Evolutionary conservation across 2,888 invertebrate species (phyloP), one percentile per base, ranked within the genome.

Genomic region (Salticus scenicus): DNA sequence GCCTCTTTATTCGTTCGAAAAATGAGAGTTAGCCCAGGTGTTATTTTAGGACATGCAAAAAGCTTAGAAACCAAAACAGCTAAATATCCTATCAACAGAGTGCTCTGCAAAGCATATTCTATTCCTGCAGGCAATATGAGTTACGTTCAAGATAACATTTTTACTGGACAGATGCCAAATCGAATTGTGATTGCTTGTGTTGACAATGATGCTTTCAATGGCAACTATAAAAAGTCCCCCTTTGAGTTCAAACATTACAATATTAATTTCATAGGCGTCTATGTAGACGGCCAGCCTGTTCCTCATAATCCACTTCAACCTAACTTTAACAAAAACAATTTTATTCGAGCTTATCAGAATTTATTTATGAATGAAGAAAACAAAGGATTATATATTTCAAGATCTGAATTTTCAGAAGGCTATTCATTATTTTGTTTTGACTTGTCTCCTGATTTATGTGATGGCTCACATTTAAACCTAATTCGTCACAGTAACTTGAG

Each of bases 41-140:
- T n/a, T n/a, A n/a, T n/a, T n/a, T n/a, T n/a, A n/a, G n/a, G n/a
- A 82, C 69, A 69, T 20, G 69, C 37, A 69, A 37, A 72, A 47
- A 31, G 30, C 10, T 14, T 72, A 20, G 47, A 47, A 47, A 41
- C 37, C 1, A n/a, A 17, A 47, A 30, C 47, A 31, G 72, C 72
- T n/a, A 72, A 72, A 72, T 72, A 72, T n/a, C 30, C 72, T 0
- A 72, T 72, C n/a, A 47, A 72, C 28, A 47, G 72, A n/a, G n/a
- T n/a, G n/a, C n/a, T n/a, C n/a, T n/a, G n/a, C n/a, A n/a, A n/a
- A n/a, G n/a, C n/a, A n/a, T n/a, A n/a, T n/a, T n/a, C n/a, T n/a
- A n/a, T n/a, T n/a, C n/a, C n/a, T n/a, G n/a, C n/a, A n/a, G n/a
- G n/a, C n/a, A n/a, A n/a, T n/a, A n/a, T n/a, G n/a, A n/a, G n/a